These are phyloP conservation scores for Leptinotarsa tumamoca DNA, from an alignment of 2,888 invertebrate species.

Conservation along the genomic window DNA sequence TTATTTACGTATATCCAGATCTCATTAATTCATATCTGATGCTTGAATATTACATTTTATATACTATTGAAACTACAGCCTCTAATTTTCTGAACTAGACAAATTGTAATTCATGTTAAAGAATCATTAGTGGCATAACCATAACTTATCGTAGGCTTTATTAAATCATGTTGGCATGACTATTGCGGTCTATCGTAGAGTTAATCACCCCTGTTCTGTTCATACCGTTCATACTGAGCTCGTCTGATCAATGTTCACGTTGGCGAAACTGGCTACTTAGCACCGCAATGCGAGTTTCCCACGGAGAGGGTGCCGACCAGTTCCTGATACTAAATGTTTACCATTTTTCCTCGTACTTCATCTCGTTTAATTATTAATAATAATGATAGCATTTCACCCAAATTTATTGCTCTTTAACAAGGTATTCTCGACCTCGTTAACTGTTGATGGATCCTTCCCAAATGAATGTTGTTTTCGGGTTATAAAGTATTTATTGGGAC, in stretches of 20 bases:
- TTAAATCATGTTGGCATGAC: constrained; percentile 55
- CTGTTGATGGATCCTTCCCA: constrained; percentile 4
- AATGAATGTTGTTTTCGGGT: background rate
- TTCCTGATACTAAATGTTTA: constrained; percentile 56
- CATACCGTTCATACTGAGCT: constrained; percentile 41
- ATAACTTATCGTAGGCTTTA: constrained; percentile 52
- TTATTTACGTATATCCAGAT: no score
- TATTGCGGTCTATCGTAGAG: constrained; percentile 46
- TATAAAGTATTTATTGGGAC: constrained; percentile 1
- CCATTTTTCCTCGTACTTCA: constrained; percentile 30
- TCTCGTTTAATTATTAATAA: constrained; percentile 37
- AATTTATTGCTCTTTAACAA: constrained; percentile 28
- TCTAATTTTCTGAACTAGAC: constrained; percentile 43
- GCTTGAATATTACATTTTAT: background rate
- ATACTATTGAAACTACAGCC: constrained; percentile 19
- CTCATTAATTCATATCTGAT: background rate
- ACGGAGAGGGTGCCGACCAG: constrained; percentile 57
- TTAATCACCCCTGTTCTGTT: constrained; percentile 44
- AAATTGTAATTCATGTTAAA: constrained; percentile 51
- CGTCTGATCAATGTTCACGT: constrained; percentile 27
- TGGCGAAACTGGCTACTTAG: constrained; percentile 43
- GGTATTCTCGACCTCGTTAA: constrained; percentile 2
- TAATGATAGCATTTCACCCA: constrained; percentile 28
- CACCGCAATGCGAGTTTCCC: constrained; percentile 53
- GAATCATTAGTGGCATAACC: constrained; percentile 47